Percentiles rank a stretch among this genome's conserved stretches.
These are phyloP conservation scores for Seira musarum DNA, from an alignment of 2,888 invertebrate genomes.

Conservation along the genomic window DNA sequence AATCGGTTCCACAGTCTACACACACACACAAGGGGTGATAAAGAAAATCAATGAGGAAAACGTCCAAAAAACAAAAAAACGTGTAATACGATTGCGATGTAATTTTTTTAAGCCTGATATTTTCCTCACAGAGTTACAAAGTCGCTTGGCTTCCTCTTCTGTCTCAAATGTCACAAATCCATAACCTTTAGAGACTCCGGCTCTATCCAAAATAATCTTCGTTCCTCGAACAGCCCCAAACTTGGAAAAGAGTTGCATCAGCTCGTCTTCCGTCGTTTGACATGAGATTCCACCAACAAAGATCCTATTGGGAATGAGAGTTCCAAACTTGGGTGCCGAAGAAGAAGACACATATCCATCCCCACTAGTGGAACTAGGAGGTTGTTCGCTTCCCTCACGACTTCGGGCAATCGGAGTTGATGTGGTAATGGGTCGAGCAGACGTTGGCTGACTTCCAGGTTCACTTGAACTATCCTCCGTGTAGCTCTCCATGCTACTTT, in stretches of 20 bases:
- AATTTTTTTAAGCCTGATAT: no score
- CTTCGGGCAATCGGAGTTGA: conserved; percentile 65
- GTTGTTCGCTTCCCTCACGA: conserved; percentile 60
- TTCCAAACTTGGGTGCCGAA: conserved; percentile 78
- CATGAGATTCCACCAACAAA: conserved; percentile 97
- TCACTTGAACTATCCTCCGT: conserved; percentile 60
- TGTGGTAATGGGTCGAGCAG: conserved; percentile 60
- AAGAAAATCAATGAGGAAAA: conserved; percentile 12
- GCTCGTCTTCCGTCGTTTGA: conserved; percentile 92
- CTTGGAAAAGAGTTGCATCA: conserved; percentile 91
- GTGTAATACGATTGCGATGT: no score
- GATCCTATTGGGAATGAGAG: conserved; percentile 93
- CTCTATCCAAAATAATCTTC: conserved; percentile 95
- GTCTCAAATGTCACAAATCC: conserved; percentile 89
- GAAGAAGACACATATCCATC: conserved; percentile 69
- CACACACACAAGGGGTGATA: not conserved
- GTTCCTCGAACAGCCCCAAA: conserved; percentile 89
- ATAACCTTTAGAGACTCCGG: conserved; percentile 95
- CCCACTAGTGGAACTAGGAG: conserved; percentile 43
- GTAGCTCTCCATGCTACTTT: conserved; percentile 59
- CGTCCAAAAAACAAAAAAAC: conserved; percentile 7
- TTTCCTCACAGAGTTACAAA: conserved; percentile 65
- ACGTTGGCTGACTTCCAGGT: conserved; percentile 58
- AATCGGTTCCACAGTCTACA: conserved; percentile 66
- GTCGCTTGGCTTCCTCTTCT: conserved; percentile 84